Evolutionary conservation across 2,113 vertebrate species (phyloP), one percentile per base, ranked within the genome.

Genomic region (Bucco capensis): DNA sequence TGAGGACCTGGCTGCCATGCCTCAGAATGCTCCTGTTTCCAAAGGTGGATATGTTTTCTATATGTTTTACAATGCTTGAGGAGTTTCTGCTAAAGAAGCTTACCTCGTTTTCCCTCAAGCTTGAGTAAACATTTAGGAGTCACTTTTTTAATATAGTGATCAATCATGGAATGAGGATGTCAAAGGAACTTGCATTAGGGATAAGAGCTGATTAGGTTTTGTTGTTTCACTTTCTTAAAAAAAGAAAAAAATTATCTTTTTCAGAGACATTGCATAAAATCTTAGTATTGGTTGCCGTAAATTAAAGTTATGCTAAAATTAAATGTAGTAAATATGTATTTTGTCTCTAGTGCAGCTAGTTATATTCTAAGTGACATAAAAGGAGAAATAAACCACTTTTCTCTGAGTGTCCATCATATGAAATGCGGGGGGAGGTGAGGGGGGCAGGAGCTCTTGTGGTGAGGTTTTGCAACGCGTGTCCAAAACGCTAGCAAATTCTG

Each of bases 401-500:
- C 27, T 76, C 51, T 69, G 28, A 72, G 27, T 19, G 27, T 47
- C 92, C 22, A 8, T 71, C 14, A 9, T 66, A 18, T 16, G 49
- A 81, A 83, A 75, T 2, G 2, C 8, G 24, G 23, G 5, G 14
- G 37, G 21, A 33, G 60, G 25, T 31, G 86, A 37, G 46, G 30
- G 18, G 49, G 47, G 22, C 49, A 57, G 66, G 38, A 83, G 72
- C 72, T 86, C 67, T 76, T n/a, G 31, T 71, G 60, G 31, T 57
- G 85, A 88, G 57, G 64, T 88, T 96, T 95, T 88, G 88, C 61
- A 88, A 65, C 38, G 28, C 14, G 9, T 40, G 42, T 46, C 61
- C 92, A 57, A 77, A 94, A 93, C 78, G 57, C 81, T 75, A 30
- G 81, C 77, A 82, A 44, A 87, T 92, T 92, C 83, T 92, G 86